Evolutionary conservation across 2,113 vertebrate species (phyloP).

Genomic region (Casuarius casuarius): DNA sequence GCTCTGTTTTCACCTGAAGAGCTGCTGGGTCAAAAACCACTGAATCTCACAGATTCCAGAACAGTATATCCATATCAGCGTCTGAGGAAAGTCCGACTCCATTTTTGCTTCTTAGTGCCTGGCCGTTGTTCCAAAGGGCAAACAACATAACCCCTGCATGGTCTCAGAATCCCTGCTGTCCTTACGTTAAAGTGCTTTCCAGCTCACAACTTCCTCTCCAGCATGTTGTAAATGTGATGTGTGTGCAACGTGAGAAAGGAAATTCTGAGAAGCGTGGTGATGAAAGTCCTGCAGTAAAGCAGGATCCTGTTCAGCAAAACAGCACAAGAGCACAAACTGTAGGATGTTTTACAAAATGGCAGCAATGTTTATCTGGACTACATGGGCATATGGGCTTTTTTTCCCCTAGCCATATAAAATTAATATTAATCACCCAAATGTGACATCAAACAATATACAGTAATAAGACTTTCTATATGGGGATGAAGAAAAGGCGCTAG

Average conservation of each 20-base stretch:
- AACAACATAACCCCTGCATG: background rate
- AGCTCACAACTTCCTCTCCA: background rate
- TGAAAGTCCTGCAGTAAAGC: background rate
- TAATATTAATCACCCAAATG: background rate
- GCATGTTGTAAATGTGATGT: background rate
- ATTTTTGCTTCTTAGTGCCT: background rate
- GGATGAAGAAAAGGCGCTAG: background rate
- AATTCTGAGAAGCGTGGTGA: background rate
- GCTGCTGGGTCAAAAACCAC: background rate
- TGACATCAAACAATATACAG: background rate
- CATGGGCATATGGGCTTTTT: accelerated
- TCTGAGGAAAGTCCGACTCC: background rate
- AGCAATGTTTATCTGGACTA: background rate
- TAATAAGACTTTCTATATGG: background rate
- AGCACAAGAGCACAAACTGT: background rate
- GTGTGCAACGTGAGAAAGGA: background rate
- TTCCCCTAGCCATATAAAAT: background rate
- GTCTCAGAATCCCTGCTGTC: background rate
- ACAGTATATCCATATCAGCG: background rate
- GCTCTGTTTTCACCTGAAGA: background rate
- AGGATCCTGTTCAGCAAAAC: background rate
- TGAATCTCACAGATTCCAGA: background rate
- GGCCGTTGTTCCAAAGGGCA: background rate
- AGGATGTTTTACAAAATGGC: background rate
- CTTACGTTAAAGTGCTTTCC: background rate